A percentile compares a stretch with the other conserved stretches of the same genome.
Conservation (phyloP, 2,113 vertebrate genomes). For the Podilymbus podiceps region DNA sequence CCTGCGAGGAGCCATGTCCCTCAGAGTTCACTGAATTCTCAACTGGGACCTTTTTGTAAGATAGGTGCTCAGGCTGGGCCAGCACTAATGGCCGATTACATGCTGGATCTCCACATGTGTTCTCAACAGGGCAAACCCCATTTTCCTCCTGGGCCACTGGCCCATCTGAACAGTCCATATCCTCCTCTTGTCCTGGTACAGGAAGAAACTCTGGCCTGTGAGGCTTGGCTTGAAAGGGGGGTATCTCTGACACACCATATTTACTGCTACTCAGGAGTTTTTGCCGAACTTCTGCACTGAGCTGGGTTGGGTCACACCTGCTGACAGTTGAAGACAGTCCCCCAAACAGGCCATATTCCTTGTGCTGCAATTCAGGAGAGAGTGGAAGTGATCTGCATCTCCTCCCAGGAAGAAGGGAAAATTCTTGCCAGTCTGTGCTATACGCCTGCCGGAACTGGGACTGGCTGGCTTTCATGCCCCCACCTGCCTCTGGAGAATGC, state of each 20-base stretch:
- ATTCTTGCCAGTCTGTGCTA: constrained; percentile 76
- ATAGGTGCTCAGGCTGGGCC: not conserved
- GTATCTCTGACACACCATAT: constrained; percentile 88
- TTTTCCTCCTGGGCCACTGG: constrained; percentile 76
- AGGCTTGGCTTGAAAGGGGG: constrained; percentile 81
- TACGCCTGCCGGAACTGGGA: constrained; percentile 40
- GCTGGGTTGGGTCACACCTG: constrained; percentile 72
- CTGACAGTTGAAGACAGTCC: constrained; percentile 64
- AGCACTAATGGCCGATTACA: not conserved
- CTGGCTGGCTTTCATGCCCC: constrained; percentile 57
- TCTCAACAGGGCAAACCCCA: constrained; percentile 62
- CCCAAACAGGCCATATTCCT: constrained; percentile 73
- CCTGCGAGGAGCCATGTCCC: not conserved
- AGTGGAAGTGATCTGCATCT: constrained; percentile 89
- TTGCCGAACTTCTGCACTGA: constrained; percentile 73
- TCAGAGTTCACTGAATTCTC: constrained; percentile 42
- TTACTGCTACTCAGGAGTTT: constrained; percentile 79
- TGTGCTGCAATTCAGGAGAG: constrained; percentile 84
- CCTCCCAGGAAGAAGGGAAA: constrained; percentile 73
- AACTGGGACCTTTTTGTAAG: constrained; percentile 17
- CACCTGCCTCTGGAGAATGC: constrained; percentile 82
- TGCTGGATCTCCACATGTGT: not conserved
- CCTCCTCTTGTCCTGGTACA: constrained; percentile 76
- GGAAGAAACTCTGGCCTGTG: constrained; percentile 57
- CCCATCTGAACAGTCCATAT: constrained; percentile 89